Percentiles rank a stretch among this genome's conserved stretches.
Conservation (phyloP, 1,140 invertebrate species). For the Zophobas atratus region DNA sequence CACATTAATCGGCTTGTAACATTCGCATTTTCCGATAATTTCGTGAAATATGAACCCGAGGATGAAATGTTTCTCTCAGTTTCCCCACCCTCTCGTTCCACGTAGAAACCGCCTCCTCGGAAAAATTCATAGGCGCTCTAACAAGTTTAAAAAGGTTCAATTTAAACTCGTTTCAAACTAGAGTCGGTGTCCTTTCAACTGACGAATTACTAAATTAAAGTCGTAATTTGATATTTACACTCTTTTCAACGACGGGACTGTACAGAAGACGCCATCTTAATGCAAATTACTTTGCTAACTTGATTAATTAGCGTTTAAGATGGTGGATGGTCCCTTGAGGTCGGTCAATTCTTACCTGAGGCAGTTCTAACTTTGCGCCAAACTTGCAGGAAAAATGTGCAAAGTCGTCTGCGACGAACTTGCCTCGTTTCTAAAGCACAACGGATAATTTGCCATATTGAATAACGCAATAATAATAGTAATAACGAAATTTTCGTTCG, state of each 20-base stretch:
- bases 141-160: background rate
- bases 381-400: too few relatives aligned
- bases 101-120: too few relatives aligned
- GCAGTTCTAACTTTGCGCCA: too few relatives aligned
- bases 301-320: slow-evolving; percentile 60
- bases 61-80: too few relatives aligned
- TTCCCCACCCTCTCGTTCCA: too few relatives aligned
- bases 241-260: slow-evolving; percentile 15
- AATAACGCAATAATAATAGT: too few relatives aligned
- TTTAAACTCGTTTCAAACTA: background rate
- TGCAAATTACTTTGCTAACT: slow-evolving; percentile 31
- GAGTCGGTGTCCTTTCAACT: background rate
- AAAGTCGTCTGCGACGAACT: too few relatives aligned
- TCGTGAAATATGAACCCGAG: slow-evolving; percentile 17
- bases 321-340: slow-evolving; percentile 41
- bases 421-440: too few relatives aligned
- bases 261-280: slow-evolving; percentile 23
- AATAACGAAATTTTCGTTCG: too few relatives aligned
- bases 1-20: slow-evolving; percentile 6
- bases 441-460: too few relatives aligned
- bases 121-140: too few relatives aligned
- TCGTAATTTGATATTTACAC: slow-evolving; percentile 22
- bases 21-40: slow-evolving; percentile 9
- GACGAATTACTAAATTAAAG: slow-evolving; percentile 2
- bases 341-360: slow-evolving; percentile 1